phyloP scores from a whole-genome alignment of 37 sponge, comb jelly and placozoan genomes.

The Ianthella basta region DNA sequence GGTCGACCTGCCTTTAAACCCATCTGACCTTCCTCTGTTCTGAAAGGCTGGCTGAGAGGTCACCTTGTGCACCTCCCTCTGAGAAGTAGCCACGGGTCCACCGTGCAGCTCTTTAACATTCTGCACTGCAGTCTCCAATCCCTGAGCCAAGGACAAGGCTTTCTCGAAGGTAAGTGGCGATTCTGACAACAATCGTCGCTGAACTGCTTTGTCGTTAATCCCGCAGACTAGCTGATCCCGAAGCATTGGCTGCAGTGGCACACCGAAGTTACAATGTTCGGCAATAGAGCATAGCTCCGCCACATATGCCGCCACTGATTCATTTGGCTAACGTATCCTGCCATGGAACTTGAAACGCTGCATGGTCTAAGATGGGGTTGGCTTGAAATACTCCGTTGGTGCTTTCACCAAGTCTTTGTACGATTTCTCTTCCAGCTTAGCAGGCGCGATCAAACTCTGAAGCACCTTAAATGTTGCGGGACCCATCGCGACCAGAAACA shows the following conservation, averaged over 20 bases:
- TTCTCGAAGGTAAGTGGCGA: neutral
- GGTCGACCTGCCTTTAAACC: neutral
- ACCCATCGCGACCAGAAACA: neutral
- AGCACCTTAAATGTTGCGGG: neutral
- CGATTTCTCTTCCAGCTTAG: neutral
- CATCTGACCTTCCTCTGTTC: no score
- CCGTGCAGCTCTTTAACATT: constrained; percentile 21
- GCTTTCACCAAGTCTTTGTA: neutral
- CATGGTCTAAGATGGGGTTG: constrained; percentile 20
- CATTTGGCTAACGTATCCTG: constrained; percentile 23
- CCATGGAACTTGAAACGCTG: constrained; percentile 42
- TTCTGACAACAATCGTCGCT: neutral
- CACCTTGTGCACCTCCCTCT: neutral
- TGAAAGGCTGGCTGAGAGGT: no score
- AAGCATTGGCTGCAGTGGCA: constrained; percentile 25
- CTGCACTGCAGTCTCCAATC: neutral
- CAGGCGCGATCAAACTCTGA: neutral
- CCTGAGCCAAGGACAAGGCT: neutral
- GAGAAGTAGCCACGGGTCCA: neutral
- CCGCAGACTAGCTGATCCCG: constrained; percentile 51
- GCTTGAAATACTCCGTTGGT: neutral
- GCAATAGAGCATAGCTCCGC: constrained; percentile 27
- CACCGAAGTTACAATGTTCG: constrained; percentile 38
- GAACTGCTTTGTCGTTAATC: constrained; percentile 6
- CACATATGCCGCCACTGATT: constrained; percentile 38